Evolutionary conservation across 2,888 invertebrate genomes (phyloP), one percentile per base, ranked within the genome.

Genomic region (Pyrgus malvae): DNA sequence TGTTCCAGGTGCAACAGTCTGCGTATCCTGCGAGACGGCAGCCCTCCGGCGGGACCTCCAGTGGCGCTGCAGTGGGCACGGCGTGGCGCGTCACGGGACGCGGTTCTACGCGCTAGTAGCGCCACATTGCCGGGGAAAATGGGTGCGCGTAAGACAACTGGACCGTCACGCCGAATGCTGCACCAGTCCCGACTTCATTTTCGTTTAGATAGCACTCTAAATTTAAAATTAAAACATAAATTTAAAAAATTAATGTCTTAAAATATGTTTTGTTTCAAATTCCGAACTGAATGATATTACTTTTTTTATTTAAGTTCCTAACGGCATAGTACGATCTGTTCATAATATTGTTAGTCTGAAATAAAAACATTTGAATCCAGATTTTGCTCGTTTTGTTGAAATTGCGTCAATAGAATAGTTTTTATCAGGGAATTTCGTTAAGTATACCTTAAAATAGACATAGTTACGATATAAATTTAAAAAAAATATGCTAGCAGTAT

Each of bases 101-200:
- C 91, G 96, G 55, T 97, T 95, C 94, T 95, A 95, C 67, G 96
- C 96, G 27, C 91, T 97, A 25, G 94, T 95, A 41, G 94, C 94
- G n/a, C 95, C 95, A 0, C 95, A 96, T 69, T 97, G 97, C 80
- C 96, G 96, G 71, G 97, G 97, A 31, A 96, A 96, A 76, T 97
- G 97, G 97, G 84, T 95, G 41, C 92, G 96, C 42, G 74, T 91
- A 0, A 80, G 72, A 1, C 69, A 72, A 14, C 73, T 70, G 51
- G 85, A 86, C 57, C 80, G 80, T 56, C 68, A 70, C 49, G 75
- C 74, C 63, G 78, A 76, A 35, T 86, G 87, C 63, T 89, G 89
- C 66, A 53, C 70, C 3, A 86, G 80, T 58, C 89, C 90, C 0
- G 78, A 89, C 66, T 91, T 90, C 63, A 90, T 91, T 51, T 91